Base-by-base conservation (phyloP, 1,140 invertebrate species). In the Drosophila bocqueti region DNA sequence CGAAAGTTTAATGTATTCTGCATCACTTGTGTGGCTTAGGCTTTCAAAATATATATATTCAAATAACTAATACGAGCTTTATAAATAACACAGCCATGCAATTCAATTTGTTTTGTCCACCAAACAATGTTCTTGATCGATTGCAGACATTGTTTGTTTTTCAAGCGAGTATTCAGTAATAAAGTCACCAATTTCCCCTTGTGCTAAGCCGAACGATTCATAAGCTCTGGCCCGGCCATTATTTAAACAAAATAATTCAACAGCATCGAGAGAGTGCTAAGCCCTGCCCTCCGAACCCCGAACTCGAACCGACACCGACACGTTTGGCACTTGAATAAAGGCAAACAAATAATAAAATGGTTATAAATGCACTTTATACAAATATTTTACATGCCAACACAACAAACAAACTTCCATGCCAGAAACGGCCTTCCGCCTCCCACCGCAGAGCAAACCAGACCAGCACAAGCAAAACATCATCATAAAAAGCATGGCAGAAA, bases 261-360 rank as follows among this genome's bases (percentile, higher is more conserved):
- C 52, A 68, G 26, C 58, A 78, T 62, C 77, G 55, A 29, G n/a
- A 11, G 34, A 59, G 75, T 58, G 67, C 60, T 79, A 79, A 79
- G 76, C 67, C 52, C 54, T 36, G 29, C 26, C 13, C 21, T 8
- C 4, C 24, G 40, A 55, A 11, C 63, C 13, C 38, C 21, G 34
- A 42, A 24, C 15, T 9, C 18, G 34, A 42, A 31, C 36, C 15
- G 2, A 40, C 7, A 55, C 68, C 66, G 38, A 72, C 67, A 71
- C 55, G 57, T 62, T 69, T 55, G 57, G 45, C 73, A 60, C 76
- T 69, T 66, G 42, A 83, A 79, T 76, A 76, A 79, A 79, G 49
- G 62, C 76, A 60, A 83, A 75, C 73, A 78, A 85, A 81, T 81
- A 85, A 77, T 78, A 74, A 81, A 81, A 85, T 78, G 31, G 78